Percentiles rank a stretch among this genome's conserved stretches.
phyloP scores from a whole-genome alignment of 2,888 invertebrate genomes.

The Unio pictorum region DNA sequence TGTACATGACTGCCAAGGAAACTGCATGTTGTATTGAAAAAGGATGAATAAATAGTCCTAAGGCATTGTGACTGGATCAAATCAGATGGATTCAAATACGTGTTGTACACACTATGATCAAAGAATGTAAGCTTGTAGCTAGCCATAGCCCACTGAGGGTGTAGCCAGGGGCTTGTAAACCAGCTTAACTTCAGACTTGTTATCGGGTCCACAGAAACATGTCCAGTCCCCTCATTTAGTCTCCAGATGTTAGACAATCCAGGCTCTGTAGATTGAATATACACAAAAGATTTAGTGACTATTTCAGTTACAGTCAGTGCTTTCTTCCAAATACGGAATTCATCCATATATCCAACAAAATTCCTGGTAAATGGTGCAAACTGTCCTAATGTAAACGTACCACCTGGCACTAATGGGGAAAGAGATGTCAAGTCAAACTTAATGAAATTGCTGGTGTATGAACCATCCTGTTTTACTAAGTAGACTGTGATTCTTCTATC shows the following conservation, averaged over 20 bases:
- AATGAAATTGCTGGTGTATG: conserved; percentile 15
- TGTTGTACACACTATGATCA: not conserved
- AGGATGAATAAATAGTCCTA: conserved; percentile 3
- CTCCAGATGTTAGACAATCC: conserved; percentile 39
- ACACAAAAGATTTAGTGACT: conserved; percentile 25
- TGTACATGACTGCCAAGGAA: conserved; percentile 14
- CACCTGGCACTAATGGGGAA: conserved; percentile 36
- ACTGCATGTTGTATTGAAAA: conserved; percentile 16
- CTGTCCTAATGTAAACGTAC: conserved; percentile 45
- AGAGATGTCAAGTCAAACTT: not conserved
- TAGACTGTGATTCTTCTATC: conserved; percentile 27
- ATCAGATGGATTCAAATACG: no score
- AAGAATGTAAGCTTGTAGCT: conserved; percentile 24
- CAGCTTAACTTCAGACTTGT: conserved; percentile 3
- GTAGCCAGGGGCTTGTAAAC: conserved; percentile 28
- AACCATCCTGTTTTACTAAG: conserved; percentile 22
- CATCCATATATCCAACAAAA: conserved; percentile 45
- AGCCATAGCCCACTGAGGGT: conserved; percentile 33
- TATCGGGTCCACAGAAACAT: conserved; percentile 20
- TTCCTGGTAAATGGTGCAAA: conserved; percentile 30
- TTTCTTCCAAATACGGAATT: conserved; percentile 49
- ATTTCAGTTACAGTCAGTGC: conserved; percentile 27
- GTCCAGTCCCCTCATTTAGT: conserved; percentile 40
- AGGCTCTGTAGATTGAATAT: conserved; percentile 6
- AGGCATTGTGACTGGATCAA: not conserved